Conservation (phyloP, 2,797 vertebrate genomes). For the Platalea minor region DNA sequence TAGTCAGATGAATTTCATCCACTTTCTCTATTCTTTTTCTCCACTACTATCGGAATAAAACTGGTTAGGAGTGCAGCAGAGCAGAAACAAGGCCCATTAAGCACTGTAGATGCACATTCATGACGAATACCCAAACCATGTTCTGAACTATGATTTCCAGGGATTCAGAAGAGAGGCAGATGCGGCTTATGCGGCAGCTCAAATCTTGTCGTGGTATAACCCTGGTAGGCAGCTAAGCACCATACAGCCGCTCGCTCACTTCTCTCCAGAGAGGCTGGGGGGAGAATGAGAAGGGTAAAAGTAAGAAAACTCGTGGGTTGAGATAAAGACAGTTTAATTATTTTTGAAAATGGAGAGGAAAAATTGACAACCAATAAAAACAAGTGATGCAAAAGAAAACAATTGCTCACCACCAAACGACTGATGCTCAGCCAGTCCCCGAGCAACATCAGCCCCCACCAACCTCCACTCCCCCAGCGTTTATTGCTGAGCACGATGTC, state of each 20-base stretch:
- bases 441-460: fast-evolving
- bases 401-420: neutral
- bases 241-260: fast-evolving
- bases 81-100: neutral
- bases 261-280: neutral
- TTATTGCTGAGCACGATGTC: neutral
- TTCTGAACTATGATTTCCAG: neutral
- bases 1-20: neutral
- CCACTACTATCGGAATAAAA: neutral
- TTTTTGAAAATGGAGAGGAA: neutral
- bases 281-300: neutral
- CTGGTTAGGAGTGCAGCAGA: neutral
- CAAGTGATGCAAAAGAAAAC: neutral
- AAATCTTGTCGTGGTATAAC: neutral
- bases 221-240: neutral
- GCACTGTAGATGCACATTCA: neutral
- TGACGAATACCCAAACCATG: neutral
- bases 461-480: fast-evolving
- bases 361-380: neutral
- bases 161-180: neutral
- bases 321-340: neutral
- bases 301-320: neutral
- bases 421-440: neutral
- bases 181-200: neutral
- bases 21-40: neutral